phyloP scores from a whole-genome alignment of 2,888 invertebrate species.

The Agriotes lineatus region DNA sequence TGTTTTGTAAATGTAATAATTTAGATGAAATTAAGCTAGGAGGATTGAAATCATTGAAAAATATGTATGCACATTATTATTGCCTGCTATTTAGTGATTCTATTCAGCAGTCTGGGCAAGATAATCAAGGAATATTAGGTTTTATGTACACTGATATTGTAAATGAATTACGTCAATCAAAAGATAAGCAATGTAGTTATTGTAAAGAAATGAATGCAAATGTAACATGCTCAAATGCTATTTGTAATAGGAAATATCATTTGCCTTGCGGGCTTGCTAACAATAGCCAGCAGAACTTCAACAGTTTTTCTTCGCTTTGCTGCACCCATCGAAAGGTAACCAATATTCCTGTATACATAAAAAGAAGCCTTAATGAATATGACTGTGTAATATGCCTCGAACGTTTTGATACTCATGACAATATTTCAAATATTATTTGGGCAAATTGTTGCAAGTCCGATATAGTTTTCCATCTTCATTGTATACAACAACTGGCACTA shows the following conservation, averaged over 20 bases:
- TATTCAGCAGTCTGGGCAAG: slow-evolving; percentile 76
- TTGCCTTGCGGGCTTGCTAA: slow-evolving; percentile 78
- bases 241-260: slow-evolving; percentile 80
- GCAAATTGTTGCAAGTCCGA: slow-evolving; percentile 34
- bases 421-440: slow-evolving; percentile 18
- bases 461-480: slow-evolving; percentile 27
- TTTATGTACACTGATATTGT: slow-evolving; percentile 79
- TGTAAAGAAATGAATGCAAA: slow-evolving; percentile 78
- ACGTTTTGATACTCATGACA: slow-evolving; percentile 5
- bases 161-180: slow-evolving; percentile 74
- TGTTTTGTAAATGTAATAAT: slow-evolving; percentile 68
- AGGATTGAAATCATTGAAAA: slow-evolving; percentile 69
- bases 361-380: slow-evolving; percentile 6
- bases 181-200: slow-evolving; percentile 70
- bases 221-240: slow-evolving; percentile 75
- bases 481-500: slow-evolving; percentile 32
- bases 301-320: slow-evolving; percentile 24
- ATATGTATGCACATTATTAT: slow-evolving; percentile 78
- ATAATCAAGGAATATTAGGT: slow-evolving; percentile 79
- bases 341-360: slow-evolving; percentile 31
- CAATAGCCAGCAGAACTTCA: slow-evolving; percentile 4
- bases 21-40: slow-evolving; percentile 71
- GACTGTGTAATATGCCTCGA: slow-evolving; percentile 37
- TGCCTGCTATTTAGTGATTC: slow-evolving; percentile 81
- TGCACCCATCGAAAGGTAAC: slow-evolving; percentile 18